A percentile compares a stretch with the other conserved stretches of the same genome.
Conservation (phyloP, 2,888 invertebrate genomes). For the Drosophila greeni region DNA sequence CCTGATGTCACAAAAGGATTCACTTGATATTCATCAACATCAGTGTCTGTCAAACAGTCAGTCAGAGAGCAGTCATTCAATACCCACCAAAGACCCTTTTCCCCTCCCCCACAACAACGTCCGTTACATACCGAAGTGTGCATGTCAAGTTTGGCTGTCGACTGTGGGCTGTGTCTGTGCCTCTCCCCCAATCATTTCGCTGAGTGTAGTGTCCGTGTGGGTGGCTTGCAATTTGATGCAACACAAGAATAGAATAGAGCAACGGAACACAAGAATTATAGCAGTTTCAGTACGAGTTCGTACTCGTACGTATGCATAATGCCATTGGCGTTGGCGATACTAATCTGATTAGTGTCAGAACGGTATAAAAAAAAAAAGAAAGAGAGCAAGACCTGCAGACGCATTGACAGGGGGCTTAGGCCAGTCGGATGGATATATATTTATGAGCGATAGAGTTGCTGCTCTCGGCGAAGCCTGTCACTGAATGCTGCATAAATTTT, state of each 20-base stretch:
- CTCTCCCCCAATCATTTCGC: constrained; percentile 6
- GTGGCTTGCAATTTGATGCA: constrained; percentile 65
- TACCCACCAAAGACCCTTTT: constrained; percentile 42
- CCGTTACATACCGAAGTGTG: constrained; percentile 53
- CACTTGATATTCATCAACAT: constrained; percentile 79
- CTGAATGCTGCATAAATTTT: constrained; percentile 24
- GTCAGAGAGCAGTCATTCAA: constrained; percentile 57
- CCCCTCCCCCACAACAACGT: constrained; percentile 44
- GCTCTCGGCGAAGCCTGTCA: constrained; percentile 18
- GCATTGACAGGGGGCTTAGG: constrained; percentile 53
- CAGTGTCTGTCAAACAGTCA: constrained; percentile 76
- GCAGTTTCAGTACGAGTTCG: constrained; percentile 18
- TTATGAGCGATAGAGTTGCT: constrained; percentile 51
- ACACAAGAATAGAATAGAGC: constrained; percentile 32
- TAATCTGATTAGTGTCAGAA: constrained; percentile 79
- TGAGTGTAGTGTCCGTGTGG: constrained; percentile 28
- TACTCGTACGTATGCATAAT: constrained; percentile 37
- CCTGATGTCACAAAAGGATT: constrained; percentile 78
- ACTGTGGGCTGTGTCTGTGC: constrained; percentile 26
- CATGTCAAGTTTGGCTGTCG: constrained; percentile 61
- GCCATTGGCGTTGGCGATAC: constrained; percentile 74
- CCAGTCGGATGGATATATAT: constrained; percentile 37
- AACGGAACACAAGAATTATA: constrained; percentile 47
- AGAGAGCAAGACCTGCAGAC: constrained; percentile 46
- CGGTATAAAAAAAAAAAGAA: constrained; percentile 36